Percentiles rank a stretch among this genome's conserved stretches.
Evolutionary conservation across 2,888 invertebrate genomes (phyloP).

Genomic region (Creontiades dilutus): DNA sequence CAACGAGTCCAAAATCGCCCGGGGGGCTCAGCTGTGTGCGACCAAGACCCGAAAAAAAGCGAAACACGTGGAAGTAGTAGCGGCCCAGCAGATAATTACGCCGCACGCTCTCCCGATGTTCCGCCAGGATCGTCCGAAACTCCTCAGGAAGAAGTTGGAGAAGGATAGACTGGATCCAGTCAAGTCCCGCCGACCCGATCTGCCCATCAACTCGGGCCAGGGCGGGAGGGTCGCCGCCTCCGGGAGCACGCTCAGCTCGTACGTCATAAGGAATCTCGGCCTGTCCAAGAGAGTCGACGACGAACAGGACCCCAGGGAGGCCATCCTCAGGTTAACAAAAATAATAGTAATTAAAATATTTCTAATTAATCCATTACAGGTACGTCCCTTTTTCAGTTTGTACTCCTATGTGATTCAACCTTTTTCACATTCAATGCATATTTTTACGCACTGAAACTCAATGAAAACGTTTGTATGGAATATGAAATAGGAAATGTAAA

Average conservation of each 20-base stretch:
- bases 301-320: constrained; percentile 94
- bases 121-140: constrained; percentile 92
- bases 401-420: too few species aligned
- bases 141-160: constrained; percentile 93
- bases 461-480: too few species aligned
- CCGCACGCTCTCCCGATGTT: constrained; percentile 97
- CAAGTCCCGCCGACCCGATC: constrained; percentile 89
- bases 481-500: too few species aligned
- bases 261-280: constrained; percentile 96
- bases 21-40: constrained; percentile 95
- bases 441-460: too few species aligned
- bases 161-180: constrained; percentile 93
- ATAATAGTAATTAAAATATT: too few species aligned
- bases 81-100: constrained; percentile 95
- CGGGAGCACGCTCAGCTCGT: constrained; percentile 96
- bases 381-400: too few species aligned
- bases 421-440: too few species aligned
- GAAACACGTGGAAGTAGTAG: constrained; percentile 91
- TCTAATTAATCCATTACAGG: too few species aligned
- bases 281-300: constrained; percentile 94
- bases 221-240: constrained; percentile 97
- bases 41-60: constrained; percentile 89
- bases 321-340: constrained; percentile 83
- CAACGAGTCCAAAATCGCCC: constrained; percentile 90
- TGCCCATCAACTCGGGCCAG: constrained; percentile 90